Conservation (phyloP, 2,797 vertebrate species). For the Macroramphosus scolopax region DNA sequence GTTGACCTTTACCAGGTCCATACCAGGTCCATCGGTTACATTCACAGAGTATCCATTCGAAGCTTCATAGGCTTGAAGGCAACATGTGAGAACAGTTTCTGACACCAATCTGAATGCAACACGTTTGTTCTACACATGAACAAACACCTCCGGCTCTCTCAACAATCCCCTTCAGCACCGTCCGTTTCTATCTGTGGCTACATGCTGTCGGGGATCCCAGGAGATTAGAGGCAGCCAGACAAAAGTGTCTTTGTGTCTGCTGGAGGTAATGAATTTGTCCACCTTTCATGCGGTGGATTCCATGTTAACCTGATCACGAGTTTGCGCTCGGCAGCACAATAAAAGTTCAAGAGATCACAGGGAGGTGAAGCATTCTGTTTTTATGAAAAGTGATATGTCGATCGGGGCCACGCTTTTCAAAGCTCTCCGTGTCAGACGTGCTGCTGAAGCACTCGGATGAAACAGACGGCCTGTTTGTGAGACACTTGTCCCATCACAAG, state of each 20-base stretch:
- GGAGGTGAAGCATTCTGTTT: conserved; percentile 72
- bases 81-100: neutral
- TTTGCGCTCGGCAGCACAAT: conserved; percentile 42
- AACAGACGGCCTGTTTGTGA: conserved; percentile 42
- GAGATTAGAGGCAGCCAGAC: conserved; percentile 42
- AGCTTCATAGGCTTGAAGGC: too few relatives aligned
- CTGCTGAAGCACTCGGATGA: conserved; percentile 22
- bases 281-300: conserved; percentile 38
- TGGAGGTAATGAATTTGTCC: conserved; percentile 58
- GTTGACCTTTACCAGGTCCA: too few relatives aligned
- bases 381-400: conserved; percentile 71
- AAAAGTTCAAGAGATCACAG: conserved; percentile 67
- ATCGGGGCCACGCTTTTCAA: conserved; percentile 39
- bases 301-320: conserved; percentile 57
- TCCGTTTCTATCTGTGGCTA: conserved; percentile 9
- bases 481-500: conserved; percentile 32
- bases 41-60: too few relatives aligned
- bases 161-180: conserved; percentile 23
- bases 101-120: conserved; percentile 13
- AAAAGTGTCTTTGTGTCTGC: conserved; percentile 34
- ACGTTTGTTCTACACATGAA: conserved; percentile 25
- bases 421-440: conserved; percentile 39
- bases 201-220: conserved; percentile 30
- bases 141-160: conserved; percentile 20
- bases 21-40: too few relatives aligned